Evolutionary conservation across 2,113 vertebrate genomes (phyloP).

Genomic region (Daboia siamensis): DNA sequence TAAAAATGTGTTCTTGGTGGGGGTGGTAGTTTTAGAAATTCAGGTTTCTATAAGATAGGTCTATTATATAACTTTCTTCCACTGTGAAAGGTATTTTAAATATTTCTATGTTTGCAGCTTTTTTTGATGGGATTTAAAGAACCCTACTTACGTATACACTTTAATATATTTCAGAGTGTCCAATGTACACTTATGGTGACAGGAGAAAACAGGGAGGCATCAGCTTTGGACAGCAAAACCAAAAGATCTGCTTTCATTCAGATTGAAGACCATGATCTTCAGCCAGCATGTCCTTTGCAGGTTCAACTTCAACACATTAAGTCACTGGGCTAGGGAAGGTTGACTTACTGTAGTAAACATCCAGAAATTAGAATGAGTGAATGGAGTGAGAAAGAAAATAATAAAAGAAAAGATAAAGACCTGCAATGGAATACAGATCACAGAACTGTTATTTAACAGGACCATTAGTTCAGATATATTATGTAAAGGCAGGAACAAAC

Average conservation of each 20-base stretch:
- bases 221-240: background rate
- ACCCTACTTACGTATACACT: background rate
- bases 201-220: background rate
- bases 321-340: background rate
- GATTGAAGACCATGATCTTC: background rate
- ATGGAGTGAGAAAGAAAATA: background rate
- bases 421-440: background rate
- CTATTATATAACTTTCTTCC: background rate
- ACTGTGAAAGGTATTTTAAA: background rate
- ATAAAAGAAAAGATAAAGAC: background rate
- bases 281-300: background rate
- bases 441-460: background rate
- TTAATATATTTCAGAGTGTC: background rate
- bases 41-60: slow-evolving; percentile 26
- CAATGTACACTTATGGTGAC: background rate
- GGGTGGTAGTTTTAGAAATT: slow-evolving; percentile 7
- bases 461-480: background rate
- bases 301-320: background rate
- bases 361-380: background rate
- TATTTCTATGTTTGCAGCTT: background rate
- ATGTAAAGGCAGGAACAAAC: slow-evolving; percentile 10
- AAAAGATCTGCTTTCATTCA: background rate
- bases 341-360: background rate
- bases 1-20: background rate
- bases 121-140: background rate